Base-by-base conservation (phyloP, 2,797 vertebrate genomes). In the Sebastes baramenuke region DNA sequence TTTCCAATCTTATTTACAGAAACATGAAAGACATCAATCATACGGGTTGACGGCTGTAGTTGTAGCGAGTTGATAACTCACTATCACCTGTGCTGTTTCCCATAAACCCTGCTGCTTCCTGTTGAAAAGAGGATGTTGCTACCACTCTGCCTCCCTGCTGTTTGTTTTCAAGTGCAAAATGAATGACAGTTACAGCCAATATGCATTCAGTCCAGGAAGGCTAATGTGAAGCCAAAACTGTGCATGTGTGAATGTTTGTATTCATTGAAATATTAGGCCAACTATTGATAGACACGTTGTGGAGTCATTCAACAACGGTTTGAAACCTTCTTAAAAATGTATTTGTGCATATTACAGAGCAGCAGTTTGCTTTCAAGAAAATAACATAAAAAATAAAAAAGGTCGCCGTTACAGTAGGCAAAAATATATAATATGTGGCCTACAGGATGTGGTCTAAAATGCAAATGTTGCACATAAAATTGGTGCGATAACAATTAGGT, bases 1-100 rank as follows among this genome's bases (percentile, higher is more conserved):
- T 74, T 72, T 67, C 34, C 22, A 24, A 25, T 55, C 3, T 62
- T 58, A 75, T 71, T 79, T 30, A 75, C 11, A 55, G 54, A 56
- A 62, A 32, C 11, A 59, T 18, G 58, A 71, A 79, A 60, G 59
- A 72, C 82, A 88, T 91, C 80, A 65, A n/a, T 85, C 32, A 42
- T 27, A n/a, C 5, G 12, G 18, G 29, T 12, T 77, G 87, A 75
- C 74, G 67, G 80, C 68, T 67, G 49, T 20, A 49, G 71, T 70
- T 79, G 66, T 52, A 66, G 46, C 1, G 4, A 20, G 64, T 42
- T 85, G 75, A 86, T 81, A 70, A 77, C 71, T 86, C 55, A 25
- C 20, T 3, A 4, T 27, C 73, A 79, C 80, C 56, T 88, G 80
- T 65, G 72, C 67, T 29, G 25, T 75, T 68, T 76, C 52, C 64